phyloP scores from a whole-genome alignment of 2,888 invertebrate species.

The Nycteola revayana region DNA sequence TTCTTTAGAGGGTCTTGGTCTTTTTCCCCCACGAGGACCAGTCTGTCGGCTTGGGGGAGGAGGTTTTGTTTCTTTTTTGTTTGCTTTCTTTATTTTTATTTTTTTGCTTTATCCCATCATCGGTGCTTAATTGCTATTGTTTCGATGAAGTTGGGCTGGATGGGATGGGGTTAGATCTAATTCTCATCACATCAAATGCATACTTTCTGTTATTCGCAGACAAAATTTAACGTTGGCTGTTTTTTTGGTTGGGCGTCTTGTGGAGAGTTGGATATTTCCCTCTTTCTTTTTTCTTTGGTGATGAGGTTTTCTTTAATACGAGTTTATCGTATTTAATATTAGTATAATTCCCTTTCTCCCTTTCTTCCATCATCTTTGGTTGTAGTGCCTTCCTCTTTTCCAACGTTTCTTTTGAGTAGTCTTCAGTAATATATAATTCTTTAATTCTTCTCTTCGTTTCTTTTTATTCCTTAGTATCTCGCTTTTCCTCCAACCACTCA shows the following conservation, averaged over 20 bases:
- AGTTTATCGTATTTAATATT: not conserved
- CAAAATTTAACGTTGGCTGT: not conserved
- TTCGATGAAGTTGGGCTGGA: not conserved
- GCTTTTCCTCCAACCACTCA: not conserved
- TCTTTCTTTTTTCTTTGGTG: not conserved
- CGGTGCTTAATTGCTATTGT: not conserved
- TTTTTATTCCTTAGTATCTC: no score
- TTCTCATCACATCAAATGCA: not conserved
- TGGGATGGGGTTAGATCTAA: not conserved
- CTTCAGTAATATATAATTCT: not conserved
- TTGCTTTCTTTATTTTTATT: not conserved
- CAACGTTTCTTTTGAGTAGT: not conserved
- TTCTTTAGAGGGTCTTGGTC: slow-evolving; percentile 11
- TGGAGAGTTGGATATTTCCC: not conserved
- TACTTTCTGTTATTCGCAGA: not conserved
- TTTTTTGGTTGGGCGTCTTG: not conserved
- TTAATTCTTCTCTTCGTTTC: not conserved
- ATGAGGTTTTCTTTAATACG: not conserved
- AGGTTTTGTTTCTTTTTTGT: slow-evolving; percentile 5
- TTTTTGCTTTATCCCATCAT: not conserved
- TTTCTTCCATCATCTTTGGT: not conserved
- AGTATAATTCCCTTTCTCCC: not conserved
- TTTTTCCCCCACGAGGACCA: slow-evolving; percentile 26
- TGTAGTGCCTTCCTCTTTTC: not conserved
- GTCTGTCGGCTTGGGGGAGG: slow-evolving; percentile 28